A percentile compares a stretch with the other conserved stretches of the same genome.
Evolutionary conservation across 92 coral and sea anemone genomes (phyloP).

Genomic region (Hydrozoanthus gracilis): DNA sequence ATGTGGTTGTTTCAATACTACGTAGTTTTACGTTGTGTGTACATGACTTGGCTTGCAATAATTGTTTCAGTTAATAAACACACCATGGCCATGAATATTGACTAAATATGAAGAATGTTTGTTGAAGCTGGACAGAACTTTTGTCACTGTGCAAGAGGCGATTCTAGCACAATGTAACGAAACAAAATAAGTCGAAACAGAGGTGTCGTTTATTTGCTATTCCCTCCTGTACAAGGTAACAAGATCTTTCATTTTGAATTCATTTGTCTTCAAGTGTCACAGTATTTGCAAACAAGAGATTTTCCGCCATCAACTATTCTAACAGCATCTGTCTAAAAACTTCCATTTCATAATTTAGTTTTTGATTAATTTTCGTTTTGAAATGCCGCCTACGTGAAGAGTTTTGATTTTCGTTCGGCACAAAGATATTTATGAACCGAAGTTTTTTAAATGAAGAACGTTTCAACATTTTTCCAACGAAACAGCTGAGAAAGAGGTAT

Average conservation of each 20-base stretch:
- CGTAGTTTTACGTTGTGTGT: not conserved
- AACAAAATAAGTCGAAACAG: not conserved
- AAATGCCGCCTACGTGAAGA: not conserved
- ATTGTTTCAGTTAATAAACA: not conserved
- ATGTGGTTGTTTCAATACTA: not conserved
- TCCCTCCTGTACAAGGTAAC: not conserved
- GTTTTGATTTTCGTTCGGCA: not conserved
- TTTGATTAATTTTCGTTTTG: not conserved
- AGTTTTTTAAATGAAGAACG: too few species aligned
- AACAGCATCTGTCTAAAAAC: conserved; percentile 2
- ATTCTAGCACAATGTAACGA: not conserved
- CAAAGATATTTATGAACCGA: too few species aligned
- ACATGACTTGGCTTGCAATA: not conserved
- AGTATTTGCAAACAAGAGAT: conserved; percentile 6
- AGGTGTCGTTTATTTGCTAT: not conserved
- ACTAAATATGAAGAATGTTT: conserved; percentile 8
- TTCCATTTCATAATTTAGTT: not conserved
- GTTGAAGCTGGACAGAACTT: conserved; percentile 5
- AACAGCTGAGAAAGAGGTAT: too few species aligned
- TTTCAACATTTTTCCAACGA: too few species aligned
- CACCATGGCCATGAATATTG: not conserved
- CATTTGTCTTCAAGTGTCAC: not conserved
- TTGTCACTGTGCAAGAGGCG: not conserved
- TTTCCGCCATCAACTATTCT: not conserved
- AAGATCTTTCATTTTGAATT: not conserved